Base-by-base conservation (phyloP, 2,888 invertebrate species). In the Drosophila helvetica region DNA sequence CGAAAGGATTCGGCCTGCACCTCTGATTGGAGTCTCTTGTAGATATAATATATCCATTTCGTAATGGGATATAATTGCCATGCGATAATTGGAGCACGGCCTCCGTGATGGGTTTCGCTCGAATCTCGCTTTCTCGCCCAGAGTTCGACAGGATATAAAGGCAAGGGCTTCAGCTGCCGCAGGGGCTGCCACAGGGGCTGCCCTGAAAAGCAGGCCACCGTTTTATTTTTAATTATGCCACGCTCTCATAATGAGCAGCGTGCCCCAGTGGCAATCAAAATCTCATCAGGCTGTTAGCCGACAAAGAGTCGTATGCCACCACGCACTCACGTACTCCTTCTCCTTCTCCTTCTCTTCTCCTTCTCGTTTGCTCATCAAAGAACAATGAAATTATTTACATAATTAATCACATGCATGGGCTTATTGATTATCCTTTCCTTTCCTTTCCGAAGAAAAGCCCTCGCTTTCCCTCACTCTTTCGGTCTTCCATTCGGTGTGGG, bases 341-440 rank as follows among this genome's bases (percentile, higher is more conserved):
- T 10, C 12, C 12, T 4, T 33, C 33, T 4, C 12, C 12, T 65
- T 66, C 8, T n/a, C 12, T 15, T 19, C 46, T 18, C 38, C 6
- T 30, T 15, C 57, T 12, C 19, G 10, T 17, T 56, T 57, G 17
- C 54, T 33, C 33, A 15, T 15, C 33, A 18, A 27, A 66, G 53
- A 60, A 64, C 60, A 69, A 69, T 65, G 62, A 70, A 59, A 61
- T 53, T 52, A 69, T 71, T 74, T 75, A 58, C 81, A 73, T 87
- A 86, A 83, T 87, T 84, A 83, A 83, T 86, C 81, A 77, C 57
- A 56, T 71, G 69, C 56, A 70, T 67, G 71, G 58, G 77, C 60
- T 71, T 66, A 83, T 83, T 67, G 87, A 87, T 83, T 87, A 67
- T 70, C 43, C 45, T 55, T 45, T 30, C 30, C 45, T 55, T 45